Evolutionary conservation across 2,888 invertebrate species (phyloP), one percentile per base, ranked within the genome.

Genomic region (Junonia oenone): DNA sequence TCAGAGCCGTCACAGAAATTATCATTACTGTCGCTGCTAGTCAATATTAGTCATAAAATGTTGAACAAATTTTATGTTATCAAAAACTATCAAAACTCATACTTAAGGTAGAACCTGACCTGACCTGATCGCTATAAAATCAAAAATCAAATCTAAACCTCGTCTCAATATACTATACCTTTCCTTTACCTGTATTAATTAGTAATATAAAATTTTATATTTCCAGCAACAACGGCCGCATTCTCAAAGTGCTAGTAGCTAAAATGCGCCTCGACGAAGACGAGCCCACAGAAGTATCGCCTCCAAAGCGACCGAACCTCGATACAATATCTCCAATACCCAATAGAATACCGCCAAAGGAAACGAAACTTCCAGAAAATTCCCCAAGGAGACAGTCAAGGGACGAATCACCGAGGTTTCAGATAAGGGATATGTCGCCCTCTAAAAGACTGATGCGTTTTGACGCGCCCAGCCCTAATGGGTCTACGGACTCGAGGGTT

Each of bases 391-490:
- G 33, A 2, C 48, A n/a, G 22, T 40, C 58, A 1, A 1, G 14
- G 9, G 58, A 51, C 1, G 48, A 11, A 3, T 55, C 58, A 2
- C 58, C 58, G 2, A 45, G 17, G n/a, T 55, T 29, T 27, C 45
- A n/a, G 2, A 13, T 47, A 4, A 46, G 59, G 13, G 67, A 59
- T 14, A 56, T 63, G n/a, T 65, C 75, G 1, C 71, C 79, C 2
- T 55, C 63, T 14, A 65, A 64, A 29, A 37, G 60, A 14, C 51
- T 66, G 40, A 55, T 68, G 59, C 60, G 70, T 2, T 77, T 81
- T 66, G 82, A 86, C 68, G 83, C 86, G 37, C 89, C 89, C 56
- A 87, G 86, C 62, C 87, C 87, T 8, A 83, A 87, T 57, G 89
- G 89, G 0, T 76, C 86, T 26, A 89, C 89, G 0, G 80, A 82